Base-by-base conservation (phyloP, 2,113 vertebrate species). In the Parus major region DNA sequence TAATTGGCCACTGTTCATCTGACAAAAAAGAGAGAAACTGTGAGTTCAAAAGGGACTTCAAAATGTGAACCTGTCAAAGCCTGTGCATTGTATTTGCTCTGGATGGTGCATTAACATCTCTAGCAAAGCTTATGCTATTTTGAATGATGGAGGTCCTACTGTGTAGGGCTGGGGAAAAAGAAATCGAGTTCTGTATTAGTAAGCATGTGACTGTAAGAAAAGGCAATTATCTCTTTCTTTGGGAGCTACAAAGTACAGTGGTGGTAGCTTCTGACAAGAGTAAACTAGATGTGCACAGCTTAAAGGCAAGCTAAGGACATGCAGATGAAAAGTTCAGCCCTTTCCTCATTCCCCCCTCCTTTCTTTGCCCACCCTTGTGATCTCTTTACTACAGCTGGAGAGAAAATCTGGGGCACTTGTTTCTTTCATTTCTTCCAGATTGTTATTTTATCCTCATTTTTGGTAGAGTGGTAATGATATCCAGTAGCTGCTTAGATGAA, bases 371-470 rank as follows among this genome's bases (percentile, higher is more conserved):
- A 86, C 52, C 69, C 73, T 82, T 94, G 57, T 96, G 94, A 97
- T 96, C 92, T 93, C 71, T 92, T 89, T 92, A 81, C 89, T 93
- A 84, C 78, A 71, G 70, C 83, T 88, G 66, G 78, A 91, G 75
- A 88, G 90, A 92, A 97, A 94, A 95, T 81, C 73, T 96, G 86
- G 91, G 91, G 83, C 94, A 96, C 79, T 93, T 96, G 59, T 75
- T 93, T 92, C 76, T 96, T 96, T 93, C 86, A 90, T 95, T 96
- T 96, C 88, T 95, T 93, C 56, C 36, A 82, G 83, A 96, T 72
- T 71, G 70, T 59, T 94, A 80, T 81, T 96, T 97, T 97, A 90
- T 96, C 94, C 96, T 97, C 76, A 92, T 94, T 96, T 96, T 94
- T 64, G 93, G 76, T 91, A 91, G 66, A 80, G 72, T 81, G 28